Evolutionary conservation across 2,888 invertebrate genomes (phyloP), one percentile per base, ranked within the genome.

Genomic region (Hecatera dysodea): DNA sequence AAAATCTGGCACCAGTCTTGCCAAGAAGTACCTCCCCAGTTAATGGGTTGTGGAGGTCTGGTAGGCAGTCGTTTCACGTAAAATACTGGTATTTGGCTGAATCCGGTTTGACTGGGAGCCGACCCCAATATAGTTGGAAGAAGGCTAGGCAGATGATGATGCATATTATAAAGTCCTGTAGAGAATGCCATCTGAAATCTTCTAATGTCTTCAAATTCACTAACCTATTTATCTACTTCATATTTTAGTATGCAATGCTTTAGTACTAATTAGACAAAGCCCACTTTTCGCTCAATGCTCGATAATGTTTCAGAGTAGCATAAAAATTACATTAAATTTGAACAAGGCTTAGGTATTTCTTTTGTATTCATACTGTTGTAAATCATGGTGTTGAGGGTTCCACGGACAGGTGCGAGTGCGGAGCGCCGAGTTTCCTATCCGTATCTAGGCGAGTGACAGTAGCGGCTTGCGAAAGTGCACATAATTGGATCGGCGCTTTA

Each of bases 391-490:
- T 78, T 81, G 80, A 87, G 89, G 88, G 89, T 87, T 88, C 86
- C 76, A 85, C 83, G 84, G 88, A 88, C 92, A 92, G 93, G 92
- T 90, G 92, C 93, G 77, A 90, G 92, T 92, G 92, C 92, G 92
- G 92, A 90, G 89, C 87, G 86, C 80, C 86, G 91, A 93, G 95
- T 95, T 94, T 94, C 94, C 95, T 95, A 95, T 94, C 92, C 92
- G 94, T 95, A 95, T 95, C 95, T 96, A 96, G 96, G 96, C 95
- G 93, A 95, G 94, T 93, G 95, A 95, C 95, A 95, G 95, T 94
- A 94, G 95, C 93, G 90, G 93, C 94, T 95, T 95, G 95, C 95
- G 96, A 96, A 96, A 96, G 96, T 96, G 95, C 95, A 96, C 94
- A 96, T 95, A 95, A 96, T 96, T 96, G 95, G 94, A 95, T 95